Base-by-base conservation (phyloP, 2,797 vertebrate genomes). In the Micropoecilia bifurca region DNA sequence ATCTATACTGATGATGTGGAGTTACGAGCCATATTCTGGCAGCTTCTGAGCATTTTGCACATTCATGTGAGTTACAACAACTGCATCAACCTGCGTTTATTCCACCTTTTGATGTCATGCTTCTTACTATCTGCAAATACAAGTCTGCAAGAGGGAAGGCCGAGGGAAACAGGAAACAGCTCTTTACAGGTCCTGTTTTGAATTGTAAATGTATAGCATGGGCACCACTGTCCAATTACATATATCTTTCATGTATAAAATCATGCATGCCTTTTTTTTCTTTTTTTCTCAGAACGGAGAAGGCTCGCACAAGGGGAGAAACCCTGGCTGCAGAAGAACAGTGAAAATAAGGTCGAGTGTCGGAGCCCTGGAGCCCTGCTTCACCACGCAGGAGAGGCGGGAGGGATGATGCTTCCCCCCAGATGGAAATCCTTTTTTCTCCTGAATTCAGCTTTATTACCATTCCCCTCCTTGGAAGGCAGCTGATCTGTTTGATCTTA, bases 201-300 rank as follows among this genome's bases (percentile, higher is more conserved):
- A 96, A 96, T 96, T 96, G 93, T 95, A 96, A 95, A 96, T 96
- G 92, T 66, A 90, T 92, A 81, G 90, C 93, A 95, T 92, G 90
- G 95, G 91, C 92, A 88, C 90, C 88, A 92, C 93, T 91, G 95
- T 96, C 95, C 95, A 96, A 96, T 96, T 96, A 96, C 95, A 96
- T 95, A 95, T 93, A 95, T 96, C 95, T 96, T 95, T 96, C 96
- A 95, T 96, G 94, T 96, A 95, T 95, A 93, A 96, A 96, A 95
- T 96, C 95, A 95, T 96, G 95, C 95, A 94, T 95, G 95, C 90
- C 90, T 94, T 85, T 41, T 41, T 41, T 41, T 3, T 4, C 36
- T 88, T 91, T 47, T 41, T 90, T 92, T 91, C 82, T n/a, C 13
- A 80, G 76, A 89, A 91, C 85, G 87, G 87, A 91, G 91, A 94